A percentile compares a stretch with the other conserved stretches of the same genome.
Conservation (phyloP, 2,797 vertebrate species). For the Sebastiscus albofasciatus region DNA sequence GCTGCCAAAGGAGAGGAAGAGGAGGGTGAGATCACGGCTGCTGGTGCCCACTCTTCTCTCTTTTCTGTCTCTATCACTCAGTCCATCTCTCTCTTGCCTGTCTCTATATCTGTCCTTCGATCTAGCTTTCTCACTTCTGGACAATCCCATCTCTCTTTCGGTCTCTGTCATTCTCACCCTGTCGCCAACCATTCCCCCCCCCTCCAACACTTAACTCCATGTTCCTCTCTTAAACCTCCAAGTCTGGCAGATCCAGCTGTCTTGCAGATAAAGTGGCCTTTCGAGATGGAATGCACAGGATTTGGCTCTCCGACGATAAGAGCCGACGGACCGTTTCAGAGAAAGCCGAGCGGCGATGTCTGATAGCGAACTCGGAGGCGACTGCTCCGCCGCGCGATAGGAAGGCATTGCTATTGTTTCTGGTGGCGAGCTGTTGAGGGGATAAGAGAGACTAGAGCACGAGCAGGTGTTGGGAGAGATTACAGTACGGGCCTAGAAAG, state of each 20-base stretch:
- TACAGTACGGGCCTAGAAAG: slow-evolving; percentile 36
- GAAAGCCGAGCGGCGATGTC: slow-evolving; percentile 5
- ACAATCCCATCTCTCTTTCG: slow-evolving; percentile 56
- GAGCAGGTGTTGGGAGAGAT: slow-evolving; percentile 74
- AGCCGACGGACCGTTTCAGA: slow-evolving; percentile 20
- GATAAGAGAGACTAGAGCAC: slow-evolving; percentile 55
- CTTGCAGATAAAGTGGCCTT: slow-evolving; percentile 46
- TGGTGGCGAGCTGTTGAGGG: slow-evolving; percentile 39
- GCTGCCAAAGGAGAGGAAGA: slow-evolving; percentile 67
- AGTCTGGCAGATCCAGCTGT: slow-evolving; percentile 22
- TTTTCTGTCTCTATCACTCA: slow-evolving; percentile 32
- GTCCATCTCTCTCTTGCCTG: slow-evolving; percentile 35
- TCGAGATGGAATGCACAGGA: slow-evolving; percentile 53
- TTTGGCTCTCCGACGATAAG: slow-evolving; percentile 61
- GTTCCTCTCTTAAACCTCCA: slow-evolving; percentile 5
- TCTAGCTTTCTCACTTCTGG: slow-evolving; percentile 37
- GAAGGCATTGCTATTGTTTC: slow-evolving; percentile 70
- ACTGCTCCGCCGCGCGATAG: slow-evolving; percentile 41
- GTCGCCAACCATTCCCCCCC: background rate
- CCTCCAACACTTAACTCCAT: slow-evolving; percentile 1
- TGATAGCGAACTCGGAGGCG: slow-evolving; percentile 50
- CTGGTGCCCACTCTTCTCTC: slow-evolving; percentile 77
- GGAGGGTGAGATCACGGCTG: slow-evolving; percentile 81
- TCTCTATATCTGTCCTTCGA: slow-evolving; percentile 41
- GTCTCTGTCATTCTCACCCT: background rate